phyloP scores from a whole-genome alignment of 2,797 vertebrate genomes.

The Pantherophis vulpinus region DNA sequence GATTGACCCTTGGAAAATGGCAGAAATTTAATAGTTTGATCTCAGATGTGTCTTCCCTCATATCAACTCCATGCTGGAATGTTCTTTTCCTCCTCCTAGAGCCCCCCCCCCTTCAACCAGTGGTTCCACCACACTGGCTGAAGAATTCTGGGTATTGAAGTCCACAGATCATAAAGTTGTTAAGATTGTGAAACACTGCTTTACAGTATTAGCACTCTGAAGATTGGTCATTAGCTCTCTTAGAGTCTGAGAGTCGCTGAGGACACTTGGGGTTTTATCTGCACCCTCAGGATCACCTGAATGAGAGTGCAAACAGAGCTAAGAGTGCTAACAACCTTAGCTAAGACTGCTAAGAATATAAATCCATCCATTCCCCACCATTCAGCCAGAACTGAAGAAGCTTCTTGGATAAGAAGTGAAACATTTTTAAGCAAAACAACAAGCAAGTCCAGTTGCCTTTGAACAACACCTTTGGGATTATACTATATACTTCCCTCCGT shows the following conservation, averaged over 20 bases:
- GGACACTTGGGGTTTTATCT: not conserved
- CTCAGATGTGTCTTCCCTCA: not conserved
- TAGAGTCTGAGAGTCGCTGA: not conserved
- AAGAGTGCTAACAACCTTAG: not conserved
- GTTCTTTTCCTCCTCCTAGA: not conserved
- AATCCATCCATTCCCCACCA: too few relatives aligned
- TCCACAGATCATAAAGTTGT: not conserved
- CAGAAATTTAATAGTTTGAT: not conserved
- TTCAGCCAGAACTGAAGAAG: not conserved
- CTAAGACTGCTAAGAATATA: too few relatives aligned
- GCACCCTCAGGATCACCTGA: too few relatives aligned
- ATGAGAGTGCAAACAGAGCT: not conserved
- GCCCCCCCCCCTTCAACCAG: not conserved
- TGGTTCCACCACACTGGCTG: not conserved
- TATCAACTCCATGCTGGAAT: not conserved
- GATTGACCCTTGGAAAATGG: not conserved
- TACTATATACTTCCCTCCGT: not conserved
- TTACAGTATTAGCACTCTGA: not conserved
- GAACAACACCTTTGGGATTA: not conserved
- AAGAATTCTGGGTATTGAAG: not conserved
- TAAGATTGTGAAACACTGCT: too few relatives aligned
- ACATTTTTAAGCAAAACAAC: not conserved
- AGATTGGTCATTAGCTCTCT: not conserved
- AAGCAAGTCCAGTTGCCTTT: not conserved
- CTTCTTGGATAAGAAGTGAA: not conserved